Conservation (phyloP, 2,113 vertebrate species). For the Cyanoderma ruficeps region DNA sequence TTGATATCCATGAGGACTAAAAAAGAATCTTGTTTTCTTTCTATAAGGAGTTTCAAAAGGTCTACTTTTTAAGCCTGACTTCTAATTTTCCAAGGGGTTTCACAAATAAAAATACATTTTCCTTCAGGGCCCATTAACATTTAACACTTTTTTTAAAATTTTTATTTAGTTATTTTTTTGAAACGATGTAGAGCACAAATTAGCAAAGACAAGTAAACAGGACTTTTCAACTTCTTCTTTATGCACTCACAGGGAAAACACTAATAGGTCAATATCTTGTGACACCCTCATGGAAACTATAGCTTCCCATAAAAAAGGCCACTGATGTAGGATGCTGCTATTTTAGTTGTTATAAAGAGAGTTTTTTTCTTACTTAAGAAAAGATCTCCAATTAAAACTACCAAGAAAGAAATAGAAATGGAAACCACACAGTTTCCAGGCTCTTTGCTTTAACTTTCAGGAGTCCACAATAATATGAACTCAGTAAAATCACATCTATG, state of each 20-base stretch:
- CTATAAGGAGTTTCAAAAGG: slow-evolving; percentile 33
- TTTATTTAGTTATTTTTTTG: neutral
- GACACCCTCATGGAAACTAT: neutral
- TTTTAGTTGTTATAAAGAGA: neutral
- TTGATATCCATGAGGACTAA: slow-evolving; percentile 21
- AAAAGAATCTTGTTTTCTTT: slow-evolving; percentile 8
- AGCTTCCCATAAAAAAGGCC: neutral
- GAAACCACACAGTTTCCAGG: neutral
- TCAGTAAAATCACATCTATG: neutral
- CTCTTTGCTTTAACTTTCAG: neutral
- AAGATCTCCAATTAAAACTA: neutral
- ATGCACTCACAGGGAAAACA: neutral
- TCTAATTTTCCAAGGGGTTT: neutral
- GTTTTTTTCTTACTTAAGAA: neutral
- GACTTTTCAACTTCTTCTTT: neutral
- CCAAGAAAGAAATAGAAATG: neutral
- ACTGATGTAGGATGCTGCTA: neutral
- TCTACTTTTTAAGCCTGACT: neutral
- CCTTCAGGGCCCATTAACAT: neutral
- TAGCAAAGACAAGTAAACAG: neutral
- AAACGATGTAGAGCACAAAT: neutral
- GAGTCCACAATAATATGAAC: neutral
- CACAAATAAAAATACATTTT: neutral
- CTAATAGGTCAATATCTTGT: neutral
- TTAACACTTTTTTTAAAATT: neutral